phyloP scores from a whole-genome alignment of 2,113 vertebrate genomes.

The Dipodomys ordii region DNA sequence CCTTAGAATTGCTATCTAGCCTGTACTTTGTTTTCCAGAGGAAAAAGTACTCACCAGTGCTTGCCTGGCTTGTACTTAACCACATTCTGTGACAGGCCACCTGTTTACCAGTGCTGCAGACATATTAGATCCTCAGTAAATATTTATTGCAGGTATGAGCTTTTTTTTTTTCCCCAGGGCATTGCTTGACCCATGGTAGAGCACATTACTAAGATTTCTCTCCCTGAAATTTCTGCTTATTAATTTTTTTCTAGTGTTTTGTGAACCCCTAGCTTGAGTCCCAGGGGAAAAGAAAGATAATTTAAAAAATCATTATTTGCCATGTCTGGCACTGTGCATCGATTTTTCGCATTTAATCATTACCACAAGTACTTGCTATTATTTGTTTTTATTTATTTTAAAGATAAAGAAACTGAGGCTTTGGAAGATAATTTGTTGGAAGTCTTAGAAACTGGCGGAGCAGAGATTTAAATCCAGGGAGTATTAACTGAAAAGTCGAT shows the following conservation, averaged over 20 bases:
- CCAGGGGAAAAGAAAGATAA: not conserved
- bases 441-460: not conserved
- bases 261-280: not conserved
- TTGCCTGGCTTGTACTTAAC: not conserved
- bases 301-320: not conserved
- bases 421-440: not conserved
- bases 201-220: not conserved
- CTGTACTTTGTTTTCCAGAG: not conserved
- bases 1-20: not conserved
- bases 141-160: not conserved
- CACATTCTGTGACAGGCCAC: not conserved
- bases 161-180: not conserved
- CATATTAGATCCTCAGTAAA: not conserved
- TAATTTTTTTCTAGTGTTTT: not conserved
- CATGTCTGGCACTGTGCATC: not conserved
- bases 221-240: not conserved
- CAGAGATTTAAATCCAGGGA: not conserved
- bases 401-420: slow-evolving; percentile 32
- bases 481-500: not conserved
- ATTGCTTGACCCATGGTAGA: not conserved
- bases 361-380: not conserved
- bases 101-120: not conserved
- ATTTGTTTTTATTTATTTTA: slow-evolving; percentile 32
- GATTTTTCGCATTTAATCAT: slow-evolving; percentile 39
- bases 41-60: not conserved